Evolutionary conservation across 2,888 invertebrate species (phyloP), one percentile per base, ranked within the genome.

Genomic region (Scrobipalpa costella): DNA sequence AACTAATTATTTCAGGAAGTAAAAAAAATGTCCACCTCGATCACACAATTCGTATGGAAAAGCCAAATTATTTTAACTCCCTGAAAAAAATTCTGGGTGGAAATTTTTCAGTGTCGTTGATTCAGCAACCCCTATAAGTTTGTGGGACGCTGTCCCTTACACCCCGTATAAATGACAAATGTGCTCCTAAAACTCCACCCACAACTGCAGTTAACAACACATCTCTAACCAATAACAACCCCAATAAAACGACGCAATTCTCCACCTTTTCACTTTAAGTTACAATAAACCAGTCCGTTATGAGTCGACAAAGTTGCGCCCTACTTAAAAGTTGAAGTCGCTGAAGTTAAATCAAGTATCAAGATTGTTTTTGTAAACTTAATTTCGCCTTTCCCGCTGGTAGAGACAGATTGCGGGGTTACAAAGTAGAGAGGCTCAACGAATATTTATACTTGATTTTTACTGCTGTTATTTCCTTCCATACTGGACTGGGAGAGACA

Each of bases 331-430:
- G 65, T 68, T 68, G 44, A 60, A 63, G 68, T 67, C 66, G 59
- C 63, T 49, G 68, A 71, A 70, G 68, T 70, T 69, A 65, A 71
- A 70, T 69, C 70, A 71, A 72, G 69, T 69, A 71, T 69, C 67
- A 70, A 70, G 70, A 69, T 71, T 70, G 71, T 70, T 70, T 70
- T 71, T 67, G 64, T 68, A 68, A 70, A 71, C 69, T 71, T 71
- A 69, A 71, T 69, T 71, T 69, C 68, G 65, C 64, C 62, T 68
- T 66, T 67, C 65, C 66, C 64, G 63, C 66, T 67, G 66, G 67
- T 68, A 69, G 58, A 68, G 69, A 66, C 68, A 68, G 69, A 69
- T 69, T 71, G 67, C 66, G 66, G 68, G 40, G 52, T 17, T 60
- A 34, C 55, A 34, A 34, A 55, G 55, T 55, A 55, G n/a, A 44